Base-by-base conservation (phyloP, 1,140 invertebrate genomes). In the Megalopta genalis region DNA sequence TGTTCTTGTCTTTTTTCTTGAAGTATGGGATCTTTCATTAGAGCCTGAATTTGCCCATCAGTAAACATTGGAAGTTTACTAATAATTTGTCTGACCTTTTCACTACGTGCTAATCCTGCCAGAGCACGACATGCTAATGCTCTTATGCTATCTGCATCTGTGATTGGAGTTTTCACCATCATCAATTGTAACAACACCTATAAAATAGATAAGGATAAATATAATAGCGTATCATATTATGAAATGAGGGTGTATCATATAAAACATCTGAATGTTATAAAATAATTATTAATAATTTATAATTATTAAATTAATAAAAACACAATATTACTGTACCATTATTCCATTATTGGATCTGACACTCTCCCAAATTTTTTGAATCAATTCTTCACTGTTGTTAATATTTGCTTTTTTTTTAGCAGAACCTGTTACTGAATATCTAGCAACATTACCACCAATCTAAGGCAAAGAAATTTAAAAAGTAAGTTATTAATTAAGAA, bases 1-100 rank as follows among this genome's bases (percentile, higher is more conserved):
- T 99, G 99, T 87, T 99, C 98, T 80, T 97, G 96, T 0, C 98
- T 94, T 92, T 98, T 99, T 92, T 99, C 99, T 93, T 99, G 98
- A 1, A 99, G 93, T 80, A 97, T 98, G 37, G 99, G 99, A 93
- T 99, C 98, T 81, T 97, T 96, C 97, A 99, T 99, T 32, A 99
- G 92, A 63, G 95, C 96, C 92, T 99, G 98, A 78, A 99, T 94
- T 88, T 98, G 97, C 14, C 98, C 98, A 89, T 96, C 97, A 42
- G 97, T 98, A 92, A 99, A 98, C 65, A 99, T 94, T 8, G 98
- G 98, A 62, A 99, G 94, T 93, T 99, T 99, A 86, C 97, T 96
- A 65, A 99, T 96, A 85, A 99, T 99, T 93, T 99, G 98, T 14
- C 97, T 93, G 0, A 99, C 97, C 63, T 96, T 97, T 90, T 98